Evolutionary conservation across 2,113 vertebrate species (phyloP).

Genomic region (Miniopterus natalensis): DNA sequence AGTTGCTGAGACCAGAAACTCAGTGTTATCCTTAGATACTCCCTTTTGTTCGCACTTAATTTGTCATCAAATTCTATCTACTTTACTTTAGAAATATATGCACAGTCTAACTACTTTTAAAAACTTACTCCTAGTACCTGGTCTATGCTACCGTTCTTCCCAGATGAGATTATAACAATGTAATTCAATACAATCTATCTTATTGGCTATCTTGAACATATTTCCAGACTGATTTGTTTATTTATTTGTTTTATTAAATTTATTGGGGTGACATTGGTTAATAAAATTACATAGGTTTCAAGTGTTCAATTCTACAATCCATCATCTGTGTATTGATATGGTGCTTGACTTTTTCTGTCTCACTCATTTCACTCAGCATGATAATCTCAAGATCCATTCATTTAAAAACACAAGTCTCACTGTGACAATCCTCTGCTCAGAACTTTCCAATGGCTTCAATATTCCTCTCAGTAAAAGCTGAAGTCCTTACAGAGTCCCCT

Average conservation of each 20-base stretch:
- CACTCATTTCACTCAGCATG: background rate
- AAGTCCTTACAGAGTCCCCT: background rate
- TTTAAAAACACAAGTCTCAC: background rate
- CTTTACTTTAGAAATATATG: background rate
- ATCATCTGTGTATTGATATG: background rate
- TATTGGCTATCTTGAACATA: background rate
- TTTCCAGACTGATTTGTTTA: background rate
- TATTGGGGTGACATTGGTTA: background rate
- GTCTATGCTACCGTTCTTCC: background rate
- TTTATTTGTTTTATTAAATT: background rate
- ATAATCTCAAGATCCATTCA: background rate
- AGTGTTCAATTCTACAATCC: background rate
- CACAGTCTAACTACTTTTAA: background rate
- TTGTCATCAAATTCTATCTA: background rate
- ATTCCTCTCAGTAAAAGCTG: background rate
- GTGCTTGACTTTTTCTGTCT: background rate
- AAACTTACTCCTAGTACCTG: background rate
- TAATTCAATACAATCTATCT: background rate
- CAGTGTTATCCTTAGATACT: background rate
- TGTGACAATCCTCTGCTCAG: background rate
- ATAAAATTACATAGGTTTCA: background rate
- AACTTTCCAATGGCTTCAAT: background rate
- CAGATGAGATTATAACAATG: background rate
- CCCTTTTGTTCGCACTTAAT: background rate
- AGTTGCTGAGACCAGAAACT: background rate